Evolutionary conservation across 2,888 invertebrate genomes (phyloP).

Genomic region (Cerastis leucographa): DNA sequence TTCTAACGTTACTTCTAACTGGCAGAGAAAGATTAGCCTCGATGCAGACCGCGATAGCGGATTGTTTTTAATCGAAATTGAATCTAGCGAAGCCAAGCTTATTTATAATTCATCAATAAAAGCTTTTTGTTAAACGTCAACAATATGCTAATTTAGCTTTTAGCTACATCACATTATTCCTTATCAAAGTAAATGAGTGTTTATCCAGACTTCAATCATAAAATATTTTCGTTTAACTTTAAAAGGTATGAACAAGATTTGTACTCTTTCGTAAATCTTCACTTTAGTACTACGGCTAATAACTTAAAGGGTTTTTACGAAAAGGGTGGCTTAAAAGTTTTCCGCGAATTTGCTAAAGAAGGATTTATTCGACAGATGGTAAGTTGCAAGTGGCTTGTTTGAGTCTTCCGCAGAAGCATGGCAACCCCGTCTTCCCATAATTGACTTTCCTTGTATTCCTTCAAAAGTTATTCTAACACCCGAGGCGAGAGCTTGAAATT

Average conservation of each 20-base stretch:
- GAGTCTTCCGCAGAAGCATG: conserved; percentile 45
- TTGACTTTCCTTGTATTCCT: conserved; percentile 78
- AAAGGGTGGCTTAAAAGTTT: conserved; percentile 48
- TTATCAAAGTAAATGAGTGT: background rate
- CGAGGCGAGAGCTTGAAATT: conserved; percentile 52
- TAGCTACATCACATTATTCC: conserved; percentile 4
- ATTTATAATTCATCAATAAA: conserved; percentile 8
- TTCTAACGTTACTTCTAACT: conserved; percentile 60
- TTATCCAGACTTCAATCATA: conserved; percentile 13
- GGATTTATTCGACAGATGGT: conserved; percentile 50
- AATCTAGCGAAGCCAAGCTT: conserved; percentile 30
- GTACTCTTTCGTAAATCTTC: conserved; percentile 23
- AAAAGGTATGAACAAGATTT: conserved; percentile 23
- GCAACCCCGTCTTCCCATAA: conserved; percentile 69
- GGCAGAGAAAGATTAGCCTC: conserved; percentile 61
- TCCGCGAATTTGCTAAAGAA: conserved; percentile 37
- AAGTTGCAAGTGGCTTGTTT: conserved; percentile 62
- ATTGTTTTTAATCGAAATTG: conserved; percentile 62
- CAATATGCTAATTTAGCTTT: conserved; percentile 26
- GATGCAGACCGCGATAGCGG: conserved; percentile 43
- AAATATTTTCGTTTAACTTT: conserved; percentile 35
- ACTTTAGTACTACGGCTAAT: conserved; percentile 43
- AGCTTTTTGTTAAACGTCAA: background rate
- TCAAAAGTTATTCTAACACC: conserved; percentile 66
- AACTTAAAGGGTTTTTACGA: conserved; percentile 41